Evolutionary conservation across 1,140 invertebrate genomes (phyloP), one percentile per base, ranked within the genome.

Genomic region (Drosophila baimaii): DNA sequence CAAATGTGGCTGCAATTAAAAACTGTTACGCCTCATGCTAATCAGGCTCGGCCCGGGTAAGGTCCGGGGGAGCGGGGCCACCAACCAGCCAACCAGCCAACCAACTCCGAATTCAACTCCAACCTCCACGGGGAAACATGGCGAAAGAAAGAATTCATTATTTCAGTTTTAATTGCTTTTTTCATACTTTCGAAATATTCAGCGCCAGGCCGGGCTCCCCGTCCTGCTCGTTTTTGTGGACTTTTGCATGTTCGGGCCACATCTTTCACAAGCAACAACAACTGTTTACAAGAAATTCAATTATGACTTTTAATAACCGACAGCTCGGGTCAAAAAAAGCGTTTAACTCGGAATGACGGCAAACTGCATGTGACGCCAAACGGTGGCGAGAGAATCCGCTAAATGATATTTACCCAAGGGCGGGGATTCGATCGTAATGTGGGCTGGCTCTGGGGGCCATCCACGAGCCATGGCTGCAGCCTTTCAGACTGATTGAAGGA

Each of bases 151-250:
- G 86, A 90, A 90, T 83, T 86, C 86, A 90, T 90, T 90, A 90
- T 90, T 81, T 90, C 77, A 86, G 73, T 90, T 90, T 90, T 90
- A 90, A 90, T 90, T 90, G 82, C 86, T 90, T 90, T 88, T 90
- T 90, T 90, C 86, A 83, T 90, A 90, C 86, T 90, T 90, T 90
- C 84, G 59, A 88, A 82, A 85, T 71, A 59, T 88, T 72, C 47
- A 89, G 73, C 83, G 77, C 77, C 82, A 86, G 74, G 69, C 75
- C 65, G 39, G 44, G 61, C 54, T 49, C 46, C 69, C 41, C 46
- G 43, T 29, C 6, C 56, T 15, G 13, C n/a, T 21, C 41, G 9
- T 8, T 21, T 39, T 25, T 44, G 62, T 43, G 51, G 33, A 6
- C 37, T 85, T 86, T 90, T 86, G 85, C 85, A 89, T 89, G 85